Evolutionary conservation across 2,888 invertebrate genomes (phyloP).

Genomic region (Ephialtes manifestator): DNA sequence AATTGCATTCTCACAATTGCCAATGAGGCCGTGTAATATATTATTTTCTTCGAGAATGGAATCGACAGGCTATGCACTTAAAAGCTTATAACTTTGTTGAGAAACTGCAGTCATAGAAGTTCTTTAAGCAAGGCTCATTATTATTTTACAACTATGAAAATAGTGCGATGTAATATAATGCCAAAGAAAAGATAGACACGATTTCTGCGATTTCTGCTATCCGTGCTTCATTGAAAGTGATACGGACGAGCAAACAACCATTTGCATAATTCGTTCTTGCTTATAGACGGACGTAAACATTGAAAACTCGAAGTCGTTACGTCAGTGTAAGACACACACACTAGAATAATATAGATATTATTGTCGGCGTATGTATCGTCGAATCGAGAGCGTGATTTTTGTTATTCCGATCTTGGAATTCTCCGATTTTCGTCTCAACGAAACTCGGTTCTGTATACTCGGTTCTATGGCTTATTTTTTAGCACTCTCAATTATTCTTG

Average conservation of each 20-base stretch:
- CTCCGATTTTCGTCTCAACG: neutral
- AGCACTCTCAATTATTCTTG: neutral
- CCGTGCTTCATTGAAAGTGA: conserved; percentile 7
- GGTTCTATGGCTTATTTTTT: neutral
- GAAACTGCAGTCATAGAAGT: conserved; percentile 4
- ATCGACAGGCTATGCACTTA: conserved; percentile 9
- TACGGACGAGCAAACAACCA: conserved; percentile 44
- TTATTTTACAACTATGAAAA: conserved; percentile 29
- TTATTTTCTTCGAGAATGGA: conserved; percentile 31
- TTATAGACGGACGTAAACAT: conserved; percentile 29
- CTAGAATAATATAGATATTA: conserved; percentile 8
- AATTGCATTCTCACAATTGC: conserved; percentile 61
- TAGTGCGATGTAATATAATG: neutral
- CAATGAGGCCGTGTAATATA: conserved; percentile 39
- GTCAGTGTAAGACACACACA: conserved; percentile 36
- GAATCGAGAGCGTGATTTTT: conserved; percentile 3
- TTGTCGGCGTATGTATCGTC: conserved; percentile 4
- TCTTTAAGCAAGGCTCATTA: conserved; percentile 16
- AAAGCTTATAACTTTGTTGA: conserved; percentile 16
- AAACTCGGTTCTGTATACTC: neutral
- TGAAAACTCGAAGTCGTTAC: conserved; percentile 12
- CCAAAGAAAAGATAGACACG: neutral
- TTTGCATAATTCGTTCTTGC: conserved; percentile 46
- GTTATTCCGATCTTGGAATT: conserved; percentile 10
- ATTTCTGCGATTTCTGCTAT: neutral